Percentiles rank a stretch among this genome's conserved stretches.
phyloP scores from a whole-genome alignment of 2,113 vertebrate genomes.

The Malurus elegans region DNA sequence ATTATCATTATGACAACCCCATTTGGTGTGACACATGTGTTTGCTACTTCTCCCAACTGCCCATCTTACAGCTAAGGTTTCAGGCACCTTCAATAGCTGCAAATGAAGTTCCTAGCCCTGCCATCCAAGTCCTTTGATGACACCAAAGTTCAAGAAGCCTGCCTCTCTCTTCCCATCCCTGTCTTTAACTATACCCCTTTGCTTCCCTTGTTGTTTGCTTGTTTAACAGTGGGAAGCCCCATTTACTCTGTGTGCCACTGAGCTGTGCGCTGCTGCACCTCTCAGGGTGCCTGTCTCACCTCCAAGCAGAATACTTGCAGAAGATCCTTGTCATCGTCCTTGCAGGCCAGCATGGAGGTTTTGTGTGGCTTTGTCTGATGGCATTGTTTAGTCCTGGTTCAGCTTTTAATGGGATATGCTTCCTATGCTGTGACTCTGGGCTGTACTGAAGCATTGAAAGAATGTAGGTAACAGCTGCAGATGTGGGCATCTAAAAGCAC shows the following conservation, averaged over 20 bases:
- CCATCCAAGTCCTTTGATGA: not conserved
- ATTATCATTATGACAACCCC: not conserved
- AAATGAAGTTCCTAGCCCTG: not conserved
- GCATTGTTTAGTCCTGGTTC: not conserved
- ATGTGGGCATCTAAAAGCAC: not conserved
- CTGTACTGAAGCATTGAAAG: not conserved
- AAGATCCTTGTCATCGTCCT: not conserved
- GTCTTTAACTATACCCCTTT: not conserved
- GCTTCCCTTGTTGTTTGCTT: not conserved
- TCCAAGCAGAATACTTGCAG: not conserved
- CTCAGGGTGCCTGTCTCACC: not conserved
- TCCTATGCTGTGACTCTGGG: not conserved
- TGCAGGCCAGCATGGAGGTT: not conserved
- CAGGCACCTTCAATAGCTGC: not conserved
- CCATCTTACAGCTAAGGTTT: not conserved
- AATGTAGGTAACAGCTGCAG: conserved; percentile 8
- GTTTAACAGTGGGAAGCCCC: not conserved
- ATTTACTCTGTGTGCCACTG: not conserved
- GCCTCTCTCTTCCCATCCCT: not conserved
- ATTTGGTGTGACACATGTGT: not conserved
- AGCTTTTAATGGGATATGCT: not conserved
- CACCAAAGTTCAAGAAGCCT: not conserved
- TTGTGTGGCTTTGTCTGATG: not conserved
- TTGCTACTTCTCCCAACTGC: not conserved
- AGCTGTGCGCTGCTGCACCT: not conserved